Evolutionary conservation across 2,113 vertebrate species (phyloP).

Genomic region (Xiphophorus maculatus): DNA sequence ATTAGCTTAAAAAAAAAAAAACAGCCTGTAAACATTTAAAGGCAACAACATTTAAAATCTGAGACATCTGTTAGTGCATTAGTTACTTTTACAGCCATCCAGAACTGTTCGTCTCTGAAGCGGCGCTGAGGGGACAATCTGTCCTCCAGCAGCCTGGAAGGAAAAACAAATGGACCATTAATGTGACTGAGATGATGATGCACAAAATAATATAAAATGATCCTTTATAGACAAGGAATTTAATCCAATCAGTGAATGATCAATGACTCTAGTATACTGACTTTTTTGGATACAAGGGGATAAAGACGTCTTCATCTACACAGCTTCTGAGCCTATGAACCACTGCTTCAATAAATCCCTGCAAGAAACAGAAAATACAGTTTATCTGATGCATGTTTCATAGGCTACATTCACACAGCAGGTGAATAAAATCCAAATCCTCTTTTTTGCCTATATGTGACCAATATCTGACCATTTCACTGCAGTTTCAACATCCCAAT

Average conservation of each 20-base stretch:
- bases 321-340: constrained; percentile 83
- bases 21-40: background rate
- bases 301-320: constrained; percentile 92
- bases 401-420: too few relatives aligned
- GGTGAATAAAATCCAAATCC: too few relatives aligned
- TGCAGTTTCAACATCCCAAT: too few relatives aligned
- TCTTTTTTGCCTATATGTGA: too few relatives aligned
- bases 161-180: constrained; percentile 8
- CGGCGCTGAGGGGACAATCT: constrained; percentile 75
- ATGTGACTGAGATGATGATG: background rate
- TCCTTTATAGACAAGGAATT: background rate
- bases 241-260: background rate
- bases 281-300: constrained; percentile 88
- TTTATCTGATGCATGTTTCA: background rate
- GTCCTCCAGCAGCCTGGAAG: constrained; percentile 82
- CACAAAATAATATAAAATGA: background rate
- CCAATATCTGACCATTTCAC: too few relatives aligned
- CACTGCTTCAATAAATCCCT: constrained; percentile 84
- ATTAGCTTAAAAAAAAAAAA: constrained; percentile 11
- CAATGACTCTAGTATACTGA: constrained; percentile 35
- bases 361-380: constrained; percentile 35
- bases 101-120: constrained; percentile 89
- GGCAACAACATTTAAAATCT: background rate
- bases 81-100: constrained; percentile 89
- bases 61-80: background rate